Conservation (phyloP, 2,888 invertebrate species). For the Trileptium ribeirensis region DNA sequence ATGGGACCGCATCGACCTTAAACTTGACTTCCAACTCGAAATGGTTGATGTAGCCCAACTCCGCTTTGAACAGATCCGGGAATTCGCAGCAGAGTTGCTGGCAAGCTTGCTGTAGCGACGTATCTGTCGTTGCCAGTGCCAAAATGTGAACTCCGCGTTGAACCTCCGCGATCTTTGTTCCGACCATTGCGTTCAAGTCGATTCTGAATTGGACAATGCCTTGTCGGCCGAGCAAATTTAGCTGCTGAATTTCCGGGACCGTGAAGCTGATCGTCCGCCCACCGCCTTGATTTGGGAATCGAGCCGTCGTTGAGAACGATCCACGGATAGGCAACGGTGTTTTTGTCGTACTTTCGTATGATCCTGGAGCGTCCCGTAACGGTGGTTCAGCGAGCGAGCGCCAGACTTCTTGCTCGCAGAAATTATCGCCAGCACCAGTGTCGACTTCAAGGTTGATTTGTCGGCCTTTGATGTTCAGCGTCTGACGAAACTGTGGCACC, state of each 20-base stretch:
- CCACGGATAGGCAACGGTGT: no score
- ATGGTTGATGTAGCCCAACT: background rate
- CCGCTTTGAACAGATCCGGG: background rate
- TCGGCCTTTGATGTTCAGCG: slow-evolving; percentile 5
- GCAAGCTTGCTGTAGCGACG: background rate
- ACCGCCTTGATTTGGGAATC: no score
- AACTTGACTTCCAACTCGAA: slow-evolving; percentile 9
- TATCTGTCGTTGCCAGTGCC: no score
- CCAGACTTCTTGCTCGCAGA: background rate
- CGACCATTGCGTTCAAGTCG: background rate
- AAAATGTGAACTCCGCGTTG: no score
- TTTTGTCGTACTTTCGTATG: no score
- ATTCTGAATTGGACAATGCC: background rate
- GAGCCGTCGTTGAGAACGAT: no score
- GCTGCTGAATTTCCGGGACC: background rate
- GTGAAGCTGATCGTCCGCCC: background rate
- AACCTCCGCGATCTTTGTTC: no score
- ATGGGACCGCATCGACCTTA: background rate
- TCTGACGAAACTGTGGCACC: slow-evolving; percentile 21
- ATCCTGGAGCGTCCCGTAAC: no score
- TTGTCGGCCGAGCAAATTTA: background rate
- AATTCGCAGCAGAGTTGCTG: background rate
- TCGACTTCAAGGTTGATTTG: slow-evolving; percentile 23
- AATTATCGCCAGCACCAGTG: slow-evolving; percentile 20
- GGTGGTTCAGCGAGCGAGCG: background rate